Conservation (phyloP, 2,888 invertebrate genomes). For the Zaprionus bogoriensis region DNA sequence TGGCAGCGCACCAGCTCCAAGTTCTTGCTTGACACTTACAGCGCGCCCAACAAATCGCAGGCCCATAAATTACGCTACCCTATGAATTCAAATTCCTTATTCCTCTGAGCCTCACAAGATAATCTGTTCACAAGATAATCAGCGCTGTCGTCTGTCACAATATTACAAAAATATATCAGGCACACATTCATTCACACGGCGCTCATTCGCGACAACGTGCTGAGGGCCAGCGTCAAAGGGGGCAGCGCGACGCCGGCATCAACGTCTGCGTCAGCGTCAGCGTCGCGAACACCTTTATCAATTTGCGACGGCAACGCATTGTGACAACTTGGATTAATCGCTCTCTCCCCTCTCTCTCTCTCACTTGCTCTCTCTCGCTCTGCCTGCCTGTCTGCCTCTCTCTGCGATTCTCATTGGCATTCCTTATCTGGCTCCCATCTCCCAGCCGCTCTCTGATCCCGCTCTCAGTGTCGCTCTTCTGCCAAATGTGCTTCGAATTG, state of each 20-base stretch:
- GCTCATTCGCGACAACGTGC: constrained; percentile 30
- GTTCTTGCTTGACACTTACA: constrained; percentile 42
- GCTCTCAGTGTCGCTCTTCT: constrained; percentile 15
- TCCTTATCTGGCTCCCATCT: background rate
- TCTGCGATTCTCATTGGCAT: constrained; percentile 2
- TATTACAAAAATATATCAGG: constrained; percentile 19
- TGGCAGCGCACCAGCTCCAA: constrained; percentile 61
- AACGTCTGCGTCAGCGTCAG: constrained; percentile 22
- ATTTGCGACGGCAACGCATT: constrained; percentile 51
- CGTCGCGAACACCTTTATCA: constrained; percentile 54
- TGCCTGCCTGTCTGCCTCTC: background rate
- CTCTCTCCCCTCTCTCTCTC: constrained; percentile 22
- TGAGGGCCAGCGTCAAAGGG: constrained; percentile 32
- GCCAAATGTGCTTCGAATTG: constrained; percentile 46
- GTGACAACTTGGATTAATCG: constrained; percentile 70
- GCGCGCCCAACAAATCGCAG: constrained; percentile 53
- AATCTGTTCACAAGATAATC: constrained; percentile 55
- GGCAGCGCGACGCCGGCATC: constrained; percentile 5
- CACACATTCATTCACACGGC: background rate
- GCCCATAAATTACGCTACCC: constrained; percentile 49
- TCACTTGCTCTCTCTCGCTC: background rate
- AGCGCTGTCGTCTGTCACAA: constrained; percentile 42
- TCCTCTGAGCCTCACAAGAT: background rate
- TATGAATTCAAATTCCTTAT: constrained; percentile 22
- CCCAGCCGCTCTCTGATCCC: background rate